Evolutionary conservation across 2,888 invertebrate genomes (phyloP), one percentile per base, ranked within the genome.

Genomic region (Leucophenga maculata): DNA sequence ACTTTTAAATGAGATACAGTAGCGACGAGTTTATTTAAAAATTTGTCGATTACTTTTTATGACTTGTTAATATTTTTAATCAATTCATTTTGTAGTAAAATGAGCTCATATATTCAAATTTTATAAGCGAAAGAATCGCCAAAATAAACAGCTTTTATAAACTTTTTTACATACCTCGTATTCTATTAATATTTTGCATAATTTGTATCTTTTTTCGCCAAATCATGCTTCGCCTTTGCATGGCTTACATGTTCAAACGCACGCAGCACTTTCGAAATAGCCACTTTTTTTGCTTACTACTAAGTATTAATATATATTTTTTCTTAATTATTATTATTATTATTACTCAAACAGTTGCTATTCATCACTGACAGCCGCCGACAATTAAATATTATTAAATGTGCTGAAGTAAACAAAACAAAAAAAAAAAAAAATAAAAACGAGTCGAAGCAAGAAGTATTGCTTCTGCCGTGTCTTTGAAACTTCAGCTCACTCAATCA

Each of bases 301-400:
- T n/a, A n/a, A n/a, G n/a, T n/a, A n/a, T n/a, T n/a, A n/a, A n/a
- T n/a, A n/a, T n/a, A n/a, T n/a, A n/a, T n/a, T n/a, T n/a, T n/a
- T n/a, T n/a, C n/a, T 26, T 26, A 18, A 26, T 13, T 26, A 64
- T 64, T 60, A 50, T 11, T 11, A 39, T 64, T 64, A 16, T 57
- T 57, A 57, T 57, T 64, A 46, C 44, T 64, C 60, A 62, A 62
- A 62, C 44, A 62, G 62, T 64, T 46, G 62, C 62, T 64, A 64
- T 64, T 64, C 62, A 64, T 64, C 62, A 64, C 62, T 64, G 62
- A 64, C 62, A 64, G 48, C 62, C 62, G 48, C 8, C 62, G 62
- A 64, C 62, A 64, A 64, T 64, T 64, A 64, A 64, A 64, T 64
- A 64, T 64, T 44, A 64, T 64, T 64, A 64, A 64, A 46, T 46